phyloP scores from a whole-genome alignment of 2,888 invertebrate species.

The Polyploca ridens region DNA sequence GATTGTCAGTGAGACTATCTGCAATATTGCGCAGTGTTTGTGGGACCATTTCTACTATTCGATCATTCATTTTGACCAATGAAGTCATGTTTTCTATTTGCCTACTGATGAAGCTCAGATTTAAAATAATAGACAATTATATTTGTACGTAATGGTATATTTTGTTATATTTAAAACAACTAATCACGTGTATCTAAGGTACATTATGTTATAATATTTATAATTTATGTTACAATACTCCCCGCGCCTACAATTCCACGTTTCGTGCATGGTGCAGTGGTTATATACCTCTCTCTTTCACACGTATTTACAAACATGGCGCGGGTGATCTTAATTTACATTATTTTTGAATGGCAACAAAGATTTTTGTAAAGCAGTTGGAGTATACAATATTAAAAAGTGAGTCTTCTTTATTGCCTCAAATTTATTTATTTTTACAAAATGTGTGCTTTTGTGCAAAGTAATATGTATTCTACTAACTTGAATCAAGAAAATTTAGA shows the following conservation, averaged over 20 bases:
- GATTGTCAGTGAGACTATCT: no score
- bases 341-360: not conserved
- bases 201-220: slow-evolving; percentile 47
- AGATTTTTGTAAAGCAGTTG: not conserved
- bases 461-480: no score
- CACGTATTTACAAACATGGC: slow-evolving; percentile 63
- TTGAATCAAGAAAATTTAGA: no score
- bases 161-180: slow-evolving; percentile 76
- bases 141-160: slow-evolving; percentile 67
- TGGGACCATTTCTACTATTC: no score
- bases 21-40: no score
- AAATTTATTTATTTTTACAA: no score
- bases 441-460: no score
- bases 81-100: no score
- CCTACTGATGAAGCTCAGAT: not conserved
- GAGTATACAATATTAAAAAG: not conserved
- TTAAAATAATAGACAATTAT: slow-evolving; percentile 21
- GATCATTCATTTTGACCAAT: no score
- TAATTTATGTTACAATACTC: slow-evolving; percentile 41
- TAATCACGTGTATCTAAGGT: slow-evolving; percentile 60
- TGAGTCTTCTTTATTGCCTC: no score
- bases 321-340: slow-evolving; percentile 38
- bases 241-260: slow-evolving; percentile 76
- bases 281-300: slow-evolving; percentile 29
- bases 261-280: slow-evolving; percentile 77